A percentile compares a stretch with the other conserved stretches of the same genome.
Evolutionary conservation across 2,888 invertebrate genomes (phyloP).

Genomic region (Iphiclides podalirius): DNA sequence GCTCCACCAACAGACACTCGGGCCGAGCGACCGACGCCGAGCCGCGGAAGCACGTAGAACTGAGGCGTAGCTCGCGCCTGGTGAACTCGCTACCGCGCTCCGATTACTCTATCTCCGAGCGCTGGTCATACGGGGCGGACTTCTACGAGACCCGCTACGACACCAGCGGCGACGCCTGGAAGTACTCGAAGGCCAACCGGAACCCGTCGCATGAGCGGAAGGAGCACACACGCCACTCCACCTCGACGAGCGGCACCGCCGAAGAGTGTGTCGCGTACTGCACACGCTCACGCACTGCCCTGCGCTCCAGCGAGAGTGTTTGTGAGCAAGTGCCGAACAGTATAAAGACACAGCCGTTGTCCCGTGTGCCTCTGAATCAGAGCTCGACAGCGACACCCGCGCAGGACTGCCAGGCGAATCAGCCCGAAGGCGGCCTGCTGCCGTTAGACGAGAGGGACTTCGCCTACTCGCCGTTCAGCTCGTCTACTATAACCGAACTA

Average conservation of each 20-base stretch:
- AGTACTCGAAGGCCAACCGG: constrained; percentile 55
- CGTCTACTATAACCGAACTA: constrained; percentile 71
- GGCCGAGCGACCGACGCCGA: constrained; percentile 58
- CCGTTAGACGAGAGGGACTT: constrained; percentile 75
- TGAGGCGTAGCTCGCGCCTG: constrained; percentile 75
- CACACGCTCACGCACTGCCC: constrained; percentile 74
- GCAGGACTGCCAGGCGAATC: constrained; percentile 41
- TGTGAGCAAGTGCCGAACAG: constrained; percentile 54
- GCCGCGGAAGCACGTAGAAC: constrained; percentile 57
- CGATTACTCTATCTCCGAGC: constrained; percentile 79
- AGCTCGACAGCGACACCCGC: constrained; percentile 46
- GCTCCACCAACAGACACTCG: constrained; percentile 56
- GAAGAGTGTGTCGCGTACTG: constrained; percentile 71
- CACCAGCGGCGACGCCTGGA: constrained; percentile 53
- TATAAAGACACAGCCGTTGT: constrained; percentile 44
- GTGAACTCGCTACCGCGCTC: constrained; percentile 67
- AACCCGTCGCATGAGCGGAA: constrained; percentile 71
- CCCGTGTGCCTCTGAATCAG: constrained; percentile 43
- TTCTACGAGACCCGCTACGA: constrained; percentile 75
- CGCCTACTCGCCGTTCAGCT: constrained; percentile 74
- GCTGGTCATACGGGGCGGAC: constrained; percentile 79
- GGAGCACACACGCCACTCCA: constrained; percentile 54
- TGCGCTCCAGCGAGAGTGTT: constrained; percentile 66
- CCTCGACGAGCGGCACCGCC: constrained; percentile 44
- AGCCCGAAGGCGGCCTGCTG: constrained; percentile 65